Evolutionary conservation across 2,113 vertebrate species (phyloP), one percentile per base, ranked within the genome.

Genomic region (Pandion haliaetus): DNA sequence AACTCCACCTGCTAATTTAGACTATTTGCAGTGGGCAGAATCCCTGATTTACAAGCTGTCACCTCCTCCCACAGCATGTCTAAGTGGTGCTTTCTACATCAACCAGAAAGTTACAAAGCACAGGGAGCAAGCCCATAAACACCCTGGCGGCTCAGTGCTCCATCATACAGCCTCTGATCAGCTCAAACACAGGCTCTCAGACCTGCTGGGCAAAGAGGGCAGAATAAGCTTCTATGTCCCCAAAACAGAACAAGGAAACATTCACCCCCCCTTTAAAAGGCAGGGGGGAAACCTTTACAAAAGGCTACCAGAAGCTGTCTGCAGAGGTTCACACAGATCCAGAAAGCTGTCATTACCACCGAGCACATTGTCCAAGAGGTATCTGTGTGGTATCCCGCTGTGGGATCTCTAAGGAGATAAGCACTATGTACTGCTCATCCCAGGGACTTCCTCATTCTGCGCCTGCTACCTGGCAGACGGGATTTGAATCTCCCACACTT

Each of bases 351-450:
- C 44, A 11, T 45, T 17, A 6, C 36, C 36, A 24, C 50, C 8
- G 1, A 24, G n/a, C 45, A 31, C 19, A 2, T 1, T 15, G 67
- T 8, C 44, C 25, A 8, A 13, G 62, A 29, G 29, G 25, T 2
- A 9, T 2, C 29, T 20, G 7, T 4, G 2, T 2, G 44, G 58
- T 2, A 9, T 12, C 24, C 19, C 1, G 21, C 79, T 4, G 59
- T 1, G 49, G 34, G 58, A 73, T n/a, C 49, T 38, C 69, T 6
- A 32, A 49, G 49, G 49, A 55, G 45, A 32, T 36, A 50, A 88
- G 40, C 4, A 8, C 47, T 26, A 19, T 0, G 25, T 12, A 10
- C 36, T 38, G 42, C 55, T 73, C 78, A 24, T 19, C 34, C 34
- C 70, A 25, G 49, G 79, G 26, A 32, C 44, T 14, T 82, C 83